phyloP scores from a whole-genome alignment of 2,113 vertebrate species.

The Sinosuthora webbiana region DNA sequence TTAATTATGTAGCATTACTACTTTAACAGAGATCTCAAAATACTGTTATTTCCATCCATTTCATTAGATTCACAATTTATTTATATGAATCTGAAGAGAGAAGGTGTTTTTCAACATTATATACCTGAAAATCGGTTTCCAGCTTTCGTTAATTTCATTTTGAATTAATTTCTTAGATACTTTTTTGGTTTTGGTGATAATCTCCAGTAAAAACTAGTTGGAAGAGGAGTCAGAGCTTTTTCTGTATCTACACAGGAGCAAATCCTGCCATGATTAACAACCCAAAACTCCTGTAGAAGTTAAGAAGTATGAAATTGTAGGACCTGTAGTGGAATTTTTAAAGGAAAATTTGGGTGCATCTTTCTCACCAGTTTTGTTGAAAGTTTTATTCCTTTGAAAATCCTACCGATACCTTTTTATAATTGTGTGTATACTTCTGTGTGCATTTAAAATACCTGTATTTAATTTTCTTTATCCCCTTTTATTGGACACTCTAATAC shows the following conservation, averaged over 20 bases:
- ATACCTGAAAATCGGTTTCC: not conserved
- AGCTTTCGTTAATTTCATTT: constrained; percentile 3
- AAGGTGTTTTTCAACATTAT: not conserved
- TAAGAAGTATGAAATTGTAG: not conserved
- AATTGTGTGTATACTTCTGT: not conserved
- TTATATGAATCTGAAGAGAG: not conserved
- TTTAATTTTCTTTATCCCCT: not conserved
- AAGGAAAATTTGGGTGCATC: not conserved
- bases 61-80: not conserved
- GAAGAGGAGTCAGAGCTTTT: not conserved
- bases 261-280: not conserved
- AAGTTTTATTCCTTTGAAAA: not conserved
- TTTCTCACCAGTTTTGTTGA: not conserved
- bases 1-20: constrained; percentile 69
- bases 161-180: not conserved
- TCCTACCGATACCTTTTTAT: not conserved
- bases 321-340: not conserved
- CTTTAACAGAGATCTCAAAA: not conserved
- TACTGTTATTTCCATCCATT: constrained; percentile 39
- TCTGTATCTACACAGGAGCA: not conserved
- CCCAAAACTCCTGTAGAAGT: not conserved
- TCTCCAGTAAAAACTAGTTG: not conserved
- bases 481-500: not conserved
- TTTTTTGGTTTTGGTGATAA: not conserved
- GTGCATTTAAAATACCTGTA: not conserved